Percentiles rank a stretch among this genome's conserved stretches.
phyloP scores from a whole-genome alignment of 2,797 vertebrate genomes.

The Coluber constrictor region DNA sequence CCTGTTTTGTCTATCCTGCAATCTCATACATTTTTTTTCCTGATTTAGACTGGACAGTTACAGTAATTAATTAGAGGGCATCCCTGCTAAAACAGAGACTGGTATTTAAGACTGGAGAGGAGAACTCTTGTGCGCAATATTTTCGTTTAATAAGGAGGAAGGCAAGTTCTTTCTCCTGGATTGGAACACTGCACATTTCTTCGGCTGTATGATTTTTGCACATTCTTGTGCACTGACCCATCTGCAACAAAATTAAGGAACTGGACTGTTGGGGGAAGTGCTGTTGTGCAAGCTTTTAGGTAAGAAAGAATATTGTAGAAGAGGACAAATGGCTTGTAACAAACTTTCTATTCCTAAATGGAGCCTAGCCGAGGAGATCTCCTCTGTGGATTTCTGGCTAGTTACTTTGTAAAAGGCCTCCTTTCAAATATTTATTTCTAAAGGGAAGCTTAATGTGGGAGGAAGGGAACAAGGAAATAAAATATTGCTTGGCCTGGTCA shows the following conservation, averaged over 20 bases:
- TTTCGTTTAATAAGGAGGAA: fast-evolving
- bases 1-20: background rate
- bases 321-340: background rate
- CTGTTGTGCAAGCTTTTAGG: background rate
- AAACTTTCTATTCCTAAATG: background rate
- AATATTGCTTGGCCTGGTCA: background rate
- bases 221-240: background rate
- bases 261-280: background rate
- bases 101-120: background rate
- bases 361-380: no score
- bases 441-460: background rate
- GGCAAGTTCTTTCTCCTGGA: background rate
- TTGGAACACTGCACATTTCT: background rate
- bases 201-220: background rate
- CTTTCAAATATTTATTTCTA: background rate
- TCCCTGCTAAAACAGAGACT: background rate
- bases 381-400: background rate
- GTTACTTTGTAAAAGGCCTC: background rate
- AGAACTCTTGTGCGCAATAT: background rate
- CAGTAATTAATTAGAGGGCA: no score
- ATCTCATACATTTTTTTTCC: background rate
- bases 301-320: background rate
- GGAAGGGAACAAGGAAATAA: background rate
- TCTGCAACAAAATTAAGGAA: background rate
- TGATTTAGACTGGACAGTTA: background rate